Percentiles rank a stretch among this genome's conserved stretches.
phyloP scores from a whole-genome alignment of 2,888 invertebrate species.

The Panorpa germanica region DNA sequence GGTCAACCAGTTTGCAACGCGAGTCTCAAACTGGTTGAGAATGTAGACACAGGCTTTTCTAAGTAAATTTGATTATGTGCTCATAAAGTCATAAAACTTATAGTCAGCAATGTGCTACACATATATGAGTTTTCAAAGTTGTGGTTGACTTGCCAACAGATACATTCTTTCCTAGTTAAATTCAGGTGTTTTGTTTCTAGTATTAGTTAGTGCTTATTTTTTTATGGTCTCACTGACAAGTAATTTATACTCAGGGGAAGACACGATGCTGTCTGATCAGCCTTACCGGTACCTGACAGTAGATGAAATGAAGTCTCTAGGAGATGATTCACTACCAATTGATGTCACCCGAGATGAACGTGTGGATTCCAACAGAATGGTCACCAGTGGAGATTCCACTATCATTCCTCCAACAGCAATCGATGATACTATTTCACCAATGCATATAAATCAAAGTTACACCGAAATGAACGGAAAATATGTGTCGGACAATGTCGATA shows the following conservation, averaged over 20 bases:
- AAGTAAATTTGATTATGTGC: too few species aligned
- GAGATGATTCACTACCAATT: slow-evolving; percentile 82
- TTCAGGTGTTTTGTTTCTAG: too few species aligned
- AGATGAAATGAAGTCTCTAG: slow-evolving; percentile 89
- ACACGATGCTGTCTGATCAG: slow-evolving; percentile 76
- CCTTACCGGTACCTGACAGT: slow-evolving; percentile 84
- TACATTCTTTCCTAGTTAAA: too few species aligned
- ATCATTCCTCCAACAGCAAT: slow-evolving; percentile 32
- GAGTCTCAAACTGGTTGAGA: too few species aligned
- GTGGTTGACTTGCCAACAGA: too few species aligned
- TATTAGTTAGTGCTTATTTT: too few species aligned
- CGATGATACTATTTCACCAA: slow-evolving; percentile 42
- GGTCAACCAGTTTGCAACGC: too few species aligned
- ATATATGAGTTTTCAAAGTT: too few species aligned
- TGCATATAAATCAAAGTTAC: slow-evolving; percentile 26
- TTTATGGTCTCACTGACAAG: too few species aligned
- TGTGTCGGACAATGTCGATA: slow-evolving; percentile 34
- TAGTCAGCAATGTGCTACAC: too few species aligned
- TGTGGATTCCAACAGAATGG: slow-evolving; percentile 46
- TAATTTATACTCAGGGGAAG: slow-evolving; percentile 72
- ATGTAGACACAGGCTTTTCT: too few species aligned
- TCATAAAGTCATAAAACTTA: too few species aligned
- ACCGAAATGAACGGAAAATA: slow-evolving; percentile 29
- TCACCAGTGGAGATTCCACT: slow-evolving; percentile 24
- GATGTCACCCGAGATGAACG: slow-evolving; percentile 85